A percentile compares a stretch with the other conserved stretches of the same genome.
phyloP scores from a whole-genome alignment of 2,113 vertebrate species.

The Heptranchias perlo region DNA sequence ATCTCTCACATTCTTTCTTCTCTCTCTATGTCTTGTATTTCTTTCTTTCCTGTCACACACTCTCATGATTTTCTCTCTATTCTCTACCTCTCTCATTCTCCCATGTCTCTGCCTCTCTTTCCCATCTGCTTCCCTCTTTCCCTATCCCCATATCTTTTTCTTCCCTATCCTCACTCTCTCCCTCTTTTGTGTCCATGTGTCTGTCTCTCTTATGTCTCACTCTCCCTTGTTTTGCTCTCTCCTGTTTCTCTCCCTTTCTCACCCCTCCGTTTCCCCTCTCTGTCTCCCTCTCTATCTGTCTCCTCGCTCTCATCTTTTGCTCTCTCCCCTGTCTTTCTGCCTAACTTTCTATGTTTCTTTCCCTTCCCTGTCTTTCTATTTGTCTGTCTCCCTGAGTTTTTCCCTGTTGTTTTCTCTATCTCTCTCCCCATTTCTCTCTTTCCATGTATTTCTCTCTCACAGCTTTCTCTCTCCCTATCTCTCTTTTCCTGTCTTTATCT shows the following conservation, averaged over 20 bases:
- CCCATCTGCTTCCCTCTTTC: background rate
- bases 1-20: background rate
- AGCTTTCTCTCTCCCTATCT: background rate
- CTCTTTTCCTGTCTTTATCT: background rate
- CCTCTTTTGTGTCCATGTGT: conserved; percentile 39
- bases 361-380: background rate
- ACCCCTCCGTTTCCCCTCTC: no score
- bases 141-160: no score
- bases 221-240: conserved; percentile 39
- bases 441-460: background rate
- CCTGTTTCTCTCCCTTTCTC: background rate
- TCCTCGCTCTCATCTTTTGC: background rate
- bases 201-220: conserved; percentile 52
- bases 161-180: background rate
- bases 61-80: background rate
- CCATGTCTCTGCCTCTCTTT: conserved; percentile 36
- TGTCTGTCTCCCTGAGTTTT: background rate
- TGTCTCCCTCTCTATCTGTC: background rate
- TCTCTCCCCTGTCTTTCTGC: background rate
- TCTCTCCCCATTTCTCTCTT: background rate
- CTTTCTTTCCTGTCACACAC: background rate
- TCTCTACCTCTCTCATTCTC: background rate
- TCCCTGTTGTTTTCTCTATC: background rate
- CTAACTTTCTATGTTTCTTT: background rate
- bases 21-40: background rate